phyloP scores from a whole-genome alignment of 2,797 vertebrate species.

The Cyclura pinguis region DNA sequence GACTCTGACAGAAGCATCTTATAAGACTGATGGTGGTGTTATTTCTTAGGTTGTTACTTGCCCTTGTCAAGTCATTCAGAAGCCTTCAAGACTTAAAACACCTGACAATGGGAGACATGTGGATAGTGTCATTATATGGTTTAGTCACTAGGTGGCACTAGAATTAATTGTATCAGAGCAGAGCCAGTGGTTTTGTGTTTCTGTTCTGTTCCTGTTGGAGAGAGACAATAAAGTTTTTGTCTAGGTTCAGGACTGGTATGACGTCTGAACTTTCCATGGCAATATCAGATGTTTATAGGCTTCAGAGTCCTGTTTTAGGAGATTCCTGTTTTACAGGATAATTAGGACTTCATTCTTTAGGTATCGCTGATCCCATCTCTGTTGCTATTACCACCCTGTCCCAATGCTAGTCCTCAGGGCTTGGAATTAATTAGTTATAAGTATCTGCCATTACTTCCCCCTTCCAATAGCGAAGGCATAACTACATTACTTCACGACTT shows the following conservation, averaged over 20 bases:
- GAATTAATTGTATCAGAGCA: background rate
- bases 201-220: conserved; percentile 10
- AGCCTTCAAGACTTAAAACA: background rate
- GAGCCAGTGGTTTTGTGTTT: background rate
- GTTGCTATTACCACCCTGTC: background rate
- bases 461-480: background rate
- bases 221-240: background rate
- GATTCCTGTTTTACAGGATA: background rate
- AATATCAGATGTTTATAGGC: background rate
- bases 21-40: background rate
- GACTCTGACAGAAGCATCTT: background rate
- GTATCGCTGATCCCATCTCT: background rate
- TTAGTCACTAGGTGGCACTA: background rate
- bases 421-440: background rate
- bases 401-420: background rate
- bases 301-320: background rate
- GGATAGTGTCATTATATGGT: background rate
- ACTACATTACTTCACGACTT: no score
- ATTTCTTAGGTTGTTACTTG: no score
- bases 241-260: background rate
- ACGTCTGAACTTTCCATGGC: background rate
- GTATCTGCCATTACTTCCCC: background rate
- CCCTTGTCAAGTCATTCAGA: background rate
- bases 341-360: background rate
- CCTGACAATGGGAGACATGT: background rate